A percentile compares a stretch with the other conserved stretches of the same genome.
These are phyloP conservation scores for Margaritifera margaritifera DNA, from an alignment of 2,888 invertebrate genomes.

Conservation along the genomic window DNA sequence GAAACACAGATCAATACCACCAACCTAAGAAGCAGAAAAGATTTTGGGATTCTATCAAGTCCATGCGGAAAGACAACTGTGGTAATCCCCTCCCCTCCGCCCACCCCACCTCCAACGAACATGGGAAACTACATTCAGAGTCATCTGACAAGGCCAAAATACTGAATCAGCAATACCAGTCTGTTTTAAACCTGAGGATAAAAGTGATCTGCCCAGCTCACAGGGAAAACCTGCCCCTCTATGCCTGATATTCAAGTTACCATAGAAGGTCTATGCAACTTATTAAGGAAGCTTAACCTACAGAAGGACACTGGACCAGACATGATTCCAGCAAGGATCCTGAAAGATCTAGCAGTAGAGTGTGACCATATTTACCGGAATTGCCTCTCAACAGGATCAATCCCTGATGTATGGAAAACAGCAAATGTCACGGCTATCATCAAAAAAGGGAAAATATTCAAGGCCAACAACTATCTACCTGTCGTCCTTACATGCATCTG, in stretches of 20 bases:
- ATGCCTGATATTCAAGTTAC: too few relatives aligned
- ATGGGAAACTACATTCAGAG: conserved; percentile 6
- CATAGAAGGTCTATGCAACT: not conserved
- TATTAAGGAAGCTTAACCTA: conserved; percentile 4
- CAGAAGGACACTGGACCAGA: not conserved
- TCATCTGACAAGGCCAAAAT: conserved; percentile 13
- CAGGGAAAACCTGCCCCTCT: not conserved
- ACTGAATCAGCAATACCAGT: conserved; percentile 8
- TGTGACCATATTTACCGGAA: too few relatives aligned
- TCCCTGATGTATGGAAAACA: too few relatives aligned
- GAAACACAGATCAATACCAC: not conserved
- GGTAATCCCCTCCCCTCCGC: too few relatives aligned
- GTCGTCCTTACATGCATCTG: not conserved
- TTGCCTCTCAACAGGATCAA: too few relatives aligned
- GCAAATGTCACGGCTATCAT: not conserved
- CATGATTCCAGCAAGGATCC: too few relatives aligned
- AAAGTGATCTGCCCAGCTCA: not conserved
- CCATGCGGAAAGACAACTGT: conserved; percentile 9
- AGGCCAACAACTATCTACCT: not conserved
- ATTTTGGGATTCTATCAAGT: conserved; percentile 16
- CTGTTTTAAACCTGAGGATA: conserved; percentile 1
- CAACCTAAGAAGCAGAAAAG: conserved; percentile 11
- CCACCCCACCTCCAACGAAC: conserved; percentile 14
- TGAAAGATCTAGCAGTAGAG: too few relatives aligned
- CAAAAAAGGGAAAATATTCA: not conserved